These are phyloP conservation scores for Odontocolon sp. DNA, from an alignment of 2,888 invertebrate species.

Conservation along the genomic window DNA sequence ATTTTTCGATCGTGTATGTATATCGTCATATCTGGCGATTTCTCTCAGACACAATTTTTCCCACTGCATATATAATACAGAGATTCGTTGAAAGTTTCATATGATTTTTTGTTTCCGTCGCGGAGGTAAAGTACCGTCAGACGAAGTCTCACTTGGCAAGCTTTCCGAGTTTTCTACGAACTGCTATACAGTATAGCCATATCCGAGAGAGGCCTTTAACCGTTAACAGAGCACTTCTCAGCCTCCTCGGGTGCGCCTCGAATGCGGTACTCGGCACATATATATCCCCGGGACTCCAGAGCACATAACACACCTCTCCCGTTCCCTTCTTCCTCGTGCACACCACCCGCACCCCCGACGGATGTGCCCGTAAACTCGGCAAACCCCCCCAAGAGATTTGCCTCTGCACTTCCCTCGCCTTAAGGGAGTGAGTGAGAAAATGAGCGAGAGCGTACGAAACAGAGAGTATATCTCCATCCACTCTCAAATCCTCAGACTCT, in stretches of 20 bases:
- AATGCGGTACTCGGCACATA: slow-evolving; percentile 24
- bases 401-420: slow-evolving; percentile 46
- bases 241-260: slow-evolving; percentile 30
- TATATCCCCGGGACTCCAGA: not conserved
- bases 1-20: too few relatives aligned
- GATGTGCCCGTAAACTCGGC: slow-evolving; percentile 59
- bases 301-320: slow-evolving; percentile 25
- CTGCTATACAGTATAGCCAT: not conserved
- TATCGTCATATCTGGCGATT: too few relatives aligned
- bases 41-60: too few relatives aligned
- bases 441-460: slow-evolving; percentile 29
- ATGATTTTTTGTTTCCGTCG: not conserved
- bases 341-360: slow-evolving; percentile 42
- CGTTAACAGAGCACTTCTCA: slow-evolving; percentile 34
- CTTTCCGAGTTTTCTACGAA: not conserved
- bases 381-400: slow-evolving; percentile 56
- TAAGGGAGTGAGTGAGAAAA: slow-evolving; percentile 24
- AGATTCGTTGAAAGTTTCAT: not conserved
- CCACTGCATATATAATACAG: too few relatives aligned
- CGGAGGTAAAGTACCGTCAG: not conserved
- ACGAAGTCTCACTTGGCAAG: not conserved
- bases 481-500: slow-evolving; percentile 55
- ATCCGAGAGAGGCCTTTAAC: slow-evolving; percentile 17
- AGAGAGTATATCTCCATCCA: slow-evolving; percentile 31
- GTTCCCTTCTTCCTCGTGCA: slow-evolving; percentile 28